Evolutionary conservation across 2,888 invertebrate genomes (phyloP), one percentile per base, ranked within the genome.

Genomic region (Rotaria socialis): DNA sequence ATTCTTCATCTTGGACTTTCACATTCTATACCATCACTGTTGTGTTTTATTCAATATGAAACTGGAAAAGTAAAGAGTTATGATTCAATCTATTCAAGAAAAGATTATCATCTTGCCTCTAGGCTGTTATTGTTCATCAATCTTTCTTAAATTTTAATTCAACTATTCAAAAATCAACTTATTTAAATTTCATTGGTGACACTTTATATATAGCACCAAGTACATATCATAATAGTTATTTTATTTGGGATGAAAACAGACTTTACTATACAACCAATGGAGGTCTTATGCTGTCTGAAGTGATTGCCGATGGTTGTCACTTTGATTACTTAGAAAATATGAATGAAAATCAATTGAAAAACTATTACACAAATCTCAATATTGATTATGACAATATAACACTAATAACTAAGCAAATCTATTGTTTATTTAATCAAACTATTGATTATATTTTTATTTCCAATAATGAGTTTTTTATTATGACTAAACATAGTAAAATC

Each of bases 321-420:
- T 43, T 47, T 2, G 47, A 80, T 47, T 80, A 80, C 47, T 47
- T 80, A n/a, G 47, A 80, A 47, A 22, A 80, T 47, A 47, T 80
- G n/a, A 41, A 19, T 80, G 47, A 80, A 80, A 24, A 24, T 80
- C 22, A 43, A 43, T 47, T 80, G 47, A 22, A 47, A 47, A 16
- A 47, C 14, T 80, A 47, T 80, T 80, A 80, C n/a, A n/a, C 5
- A 3, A 41, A 80, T 47, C 41, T 47, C 3, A 19, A 43, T 2
- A 80, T 47, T 11, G n/a, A 47, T 80, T 80, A 80, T 80, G 75
- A 80, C 24, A 47, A 80, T 47, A 47, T 80, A 47, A 47, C 43
- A 22, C 24, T 80, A 47, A n/a, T 47, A 47, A 47, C 75, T 4
- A 80, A 47, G 24, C 22, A 80, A 24, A 47, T 47, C 7, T 80